Base-by-base conservation (phyloP, 2,797 vertebrate genomes). In the Ceyx erithaca region DNA sequence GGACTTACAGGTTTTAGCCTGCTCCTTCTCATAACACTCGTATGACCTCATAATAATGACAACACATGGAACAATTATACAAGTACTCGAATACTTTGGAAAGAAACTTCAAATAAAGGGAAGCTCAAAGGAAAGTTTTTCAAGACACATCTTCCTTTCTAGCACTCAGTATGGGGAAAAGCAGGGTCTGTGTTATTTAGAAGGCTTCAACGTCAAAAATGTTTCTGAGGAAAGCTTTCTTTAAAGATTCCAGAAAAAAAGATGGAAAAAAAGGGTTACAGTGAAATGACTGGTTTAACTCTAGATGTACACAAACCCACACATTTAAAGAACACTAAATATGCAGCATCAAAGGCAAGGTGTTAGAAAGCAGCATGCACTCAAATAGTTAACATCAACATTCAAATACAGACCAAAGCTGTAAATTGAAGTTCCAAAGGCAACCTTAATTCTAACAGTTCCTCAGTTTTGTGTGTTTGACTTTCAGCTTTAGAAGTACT, bases 331-430 rank as follows among this genome's bases (percentile, higher is more conserved):
- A 85, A 54, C 11, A 43, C 33, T 64, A 28, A 43, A 78, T 4
- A 12, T 51, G 14, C 49, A 66, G 30, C 58, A 83, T 71, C 62
- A 85, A 93, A 88, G 57, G 19, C n/a, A 59, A 88, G 57, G 49
- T 45, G 48, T 87, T 81, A 72, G 51, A 91, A 85, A 92, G 49
- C 55, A 94, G 45, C 51, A 80, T 59, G 54, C 46, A 61, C 52
- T 67, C 70, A 86, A 79, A 86, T 26, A 79, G 73, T 81, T 84
- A 83, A 86, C 95, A 79, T 64, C 28, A 73, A 72, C 48, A 86
- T 82, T 40, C 90, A 91, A 91, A 85, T 64, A 30, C n/a, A 82
- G n/a, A 81, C 21, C 31, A 69, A 66, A 91, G 71, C 52, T 59
- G 75, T 59, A 45, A 91, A 70, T 30, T 35, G 46, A 90, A 71